Evolutionary conservation across 1,140 invertebrate genomes (phyloP).

Genomic region (Drosophila takahashii): DNA sequence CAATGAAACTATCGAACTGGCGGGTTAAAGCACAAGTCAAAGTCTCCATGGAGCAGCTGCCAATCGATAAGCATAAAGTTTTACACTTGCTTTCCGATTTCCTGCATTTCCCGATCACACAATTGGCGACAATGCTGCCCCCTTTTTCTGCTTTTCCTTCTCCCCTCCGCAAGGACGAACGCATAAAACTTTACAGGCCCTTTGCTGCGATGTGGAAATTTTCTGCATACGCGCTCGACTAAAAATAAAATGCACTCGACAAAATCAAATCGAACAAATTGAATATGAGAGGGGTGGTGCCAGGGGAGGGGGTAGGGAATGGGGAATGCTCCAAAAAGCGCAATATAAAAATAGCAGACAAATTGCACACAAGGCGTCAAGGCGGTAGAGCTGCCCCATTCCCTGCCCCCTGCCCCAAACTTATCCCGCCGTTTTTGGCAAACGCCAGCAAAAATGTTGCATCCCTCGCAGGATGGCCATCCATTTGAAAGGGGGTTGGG

Average conservation of each 20-base stretch:
- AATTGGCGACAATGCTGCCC: slow-evolving; percentile 45
- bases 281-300: slow-evolving; percentile 55
- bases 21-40: slow-evolving; percentile 49
- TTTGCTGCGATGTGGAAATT: slow-evolving; percentile 64
- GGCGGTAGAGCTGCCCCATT: slow-evolving; percentile 29
- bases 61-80: slow-evolving; percentile 80
- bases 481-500: background rate
- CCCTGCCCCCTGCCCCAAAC: background rate
- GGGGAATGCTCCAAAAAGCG: slow-evolving; percentile 9
- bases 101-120: slow-evolving; percentile 18
- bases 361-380: slow-evolving; percentile 75
- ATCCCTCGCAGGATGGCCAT: slow-evolving; percentile 40
- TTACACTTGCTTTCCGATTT: slow-evolving; percentile 37
- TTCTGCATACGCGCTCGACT: slow-evolving; percentile 74
- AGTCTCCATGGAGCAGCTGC: slow-evolving; percentile 45
- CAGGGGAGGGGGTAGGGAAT: background rate
- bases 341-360: slow-evolving; percentile 77
- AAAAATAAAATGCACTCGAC: slow-evolving; percentile 72
- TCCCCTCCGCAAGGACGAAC: slow-evolving; percentile 23
- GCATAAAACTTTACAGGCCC: slow-evolving; percentile 76
- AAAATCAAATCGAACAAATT: slow-evolving; percentile 81
- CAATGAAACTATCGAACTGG: slow-evolving; percentile 23
- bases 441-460: slow-evolving; percentile 76
- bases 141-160: background rate
- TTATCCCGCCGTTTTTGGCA: slow-evolving; percentile 66